Conservation (phyloP, 2,888 invertebrate species). For the Thecophora atra region DNA sequence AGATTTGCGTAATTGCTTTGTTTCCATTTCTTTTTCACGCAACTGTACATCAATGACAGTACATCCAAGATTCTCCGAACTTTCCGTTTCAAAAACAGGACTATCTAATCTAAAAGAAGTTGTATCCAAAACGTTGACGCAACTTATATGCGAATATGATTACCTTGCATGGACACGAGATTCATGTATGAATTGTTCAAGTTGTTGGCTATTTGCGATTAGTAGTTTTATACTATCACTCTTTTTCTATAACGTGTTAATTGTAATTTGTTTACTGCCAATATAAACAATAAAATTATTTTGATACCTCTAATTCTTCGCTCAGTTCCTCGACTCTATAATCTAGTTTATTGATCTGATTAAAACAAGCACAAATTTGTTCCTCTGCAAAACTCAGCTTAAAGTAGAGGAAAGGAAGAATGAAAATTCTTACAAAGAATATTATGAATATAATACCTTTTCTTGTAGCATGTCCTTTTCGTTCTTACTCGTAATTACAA, state of each 20-base stretch:
- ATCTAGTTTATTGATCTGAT: conserved; percentile 52
- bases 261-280: neutral
- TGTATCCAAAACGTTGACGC: conserved; percentile 54
- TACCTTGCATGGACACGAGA: conserved; percentile 50
- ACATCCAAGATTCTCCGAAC: conserved; percentile 61
- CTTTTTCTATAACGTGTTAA: conserved; percentile 45
- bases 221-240: conserved; percentile 49
- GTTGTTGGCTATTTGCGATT: conserved; percentile 53
- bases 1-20: conserved; percentile 48
- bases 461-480: conserved; percentile 49
- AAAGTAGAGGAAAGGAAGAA: neutral
- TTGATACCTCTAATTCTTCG: conserved; percentile 48
- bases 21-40: conserved; percentile 62
- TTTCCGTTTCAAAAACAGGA: conserved; percentile 50
- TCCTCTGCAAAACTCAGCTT: conserved; percentile 52
- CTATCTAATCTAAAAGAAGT: conserved; percentile 50
- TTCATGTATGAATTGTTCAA: conserved; percentile 58
- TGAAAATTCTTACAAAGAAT: neutral
- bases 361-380: conserved; percentile 49
- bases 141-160: conserved; percentile 52
- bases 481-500: conserved; percentile 48
- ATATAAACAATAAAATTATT: neutral
- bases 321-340: conserved; percentile 46
- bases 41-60: conserved; percentile 63
- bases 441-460: conserved; percentile 47